phyloP scores from a whole-genome alignment of 2,113 vertebrate genomes.

The Hemicordylus capensis region DNA sequence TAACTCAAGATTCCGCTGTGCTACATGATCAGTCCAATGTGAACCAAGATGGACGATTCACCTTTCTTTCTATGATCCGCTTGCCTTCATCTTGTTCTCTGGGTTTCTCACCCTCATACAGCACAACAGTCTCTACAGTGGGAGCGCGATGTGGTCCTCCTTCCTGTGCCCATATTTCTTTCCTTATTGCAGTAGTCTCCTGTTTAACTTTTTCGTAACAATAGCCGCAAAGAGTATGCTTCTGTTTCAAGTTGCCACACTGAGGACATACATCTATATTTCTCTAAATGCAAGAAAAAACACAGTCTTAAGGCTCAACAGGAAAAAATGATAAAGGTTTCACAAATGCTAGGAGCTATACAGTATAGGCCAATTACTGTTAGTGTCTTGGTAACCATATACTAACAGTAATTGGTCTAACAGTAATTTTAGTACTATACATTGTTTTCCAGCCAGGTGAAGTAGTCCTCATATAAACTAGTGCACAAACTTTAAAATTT shows the following conservation, averaged over 20 bases:
- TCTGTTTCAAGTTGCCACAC: constrained; percentile 94
- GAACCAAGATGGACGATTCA: constrained; percentile 93
- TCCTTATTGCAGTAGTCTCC: constrained; percentile 84
- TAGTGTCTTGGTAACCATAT: neutral
- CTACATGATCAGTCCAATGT: constrained; percentile 65
- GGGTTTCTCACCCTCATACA: constrained; percentile 86
- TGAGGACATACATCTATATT: constrained; percentile 91
- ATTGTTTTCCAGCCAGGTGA: neutral
- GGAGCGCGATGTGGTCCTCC: constrained; percentile 84
- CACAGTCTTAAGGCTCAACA: neutral
- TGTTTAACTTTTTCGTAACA: constrained; percentile 88
- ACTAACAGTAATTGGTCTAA: too few relatives aligned
- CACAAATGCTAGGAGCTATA: neutral
- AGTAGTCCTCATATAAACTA: too few relatives aligned
- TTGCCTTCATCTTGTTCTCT: constrained; percentile 81
- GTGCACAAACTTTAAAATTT: neutral
- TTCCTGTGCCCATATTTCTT: constrained; percentile 84
- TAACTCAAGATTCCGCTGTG: neutral
- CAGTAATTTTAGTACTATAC: neutral
- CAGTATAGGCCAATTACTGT: neutral
- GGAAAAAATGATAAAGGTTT: neutral
- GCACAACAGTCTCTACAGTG: constrained; percentile 81
- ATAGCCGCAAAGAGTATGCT: constrained; percentile 89
- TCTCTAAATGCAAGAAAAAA: constrained; percentile 71
- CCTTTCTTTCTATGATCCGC: constrained; percentile 86